Evolutionary conservation across 2,113 vertebrate genomes (phyloP), one percentile per base, ranked within the genome.

Genomic region (Ptychochromis oligacanthus): DNA sequence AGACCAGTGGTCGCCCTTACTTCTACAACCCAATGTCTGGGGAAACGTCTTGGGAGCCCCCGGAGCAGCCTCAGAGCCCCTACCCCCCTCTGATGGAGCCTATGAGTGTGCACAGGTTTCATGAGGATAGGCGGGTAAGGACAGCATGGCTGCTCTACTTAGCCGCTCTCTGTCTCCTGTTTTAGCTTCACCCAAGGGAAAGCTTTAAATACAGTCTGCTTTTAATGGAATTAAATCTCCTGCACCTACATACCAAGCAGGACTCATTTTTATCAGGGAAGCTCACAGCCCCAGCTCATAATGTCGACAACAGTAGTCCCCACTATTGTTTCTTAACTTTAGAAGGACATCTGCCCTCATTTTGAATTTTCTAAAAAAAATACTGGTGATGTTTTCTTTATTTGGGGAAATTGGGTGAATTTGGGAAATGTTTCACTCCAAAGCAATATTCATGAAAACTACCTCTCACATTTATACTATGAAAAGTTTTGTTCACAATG

Each of bases 41-140:
- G 40, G 96, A 98, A 93, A 97, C 96, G 4, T 96, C 95, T 80
- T 99, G 98, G 98, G 97, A 99, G 75, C 95, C 94, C n/a, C 97
- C 96, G 0, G 93, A 95, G 22, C 60, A 26, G 1, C 91, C 67
- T 72, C 67, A 91, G 52, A 83, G 91, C 58, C 88, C 83, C 18
- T 92, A 92, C 11, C 86, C 89, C 1, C 34, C 84, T 11, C 24
- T 75, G 79, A 93, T 93, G 91, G 94, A 95, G 88, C 83, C 92
- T 0, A 92, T 88, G 93, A 92, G 88, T 3, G 80, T 87, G 56
- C 88, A 89, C 76, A 65, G 85, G 72, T 90, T 93, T 79, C 91
- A 79, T 13, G 87, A 94, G 59, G 92, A 91, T 17, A 88, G 61
- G 58, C 95, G 90, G 93, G 96, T 96, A 92, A 92, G 92, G 88